phyloP scores from a whole-genome alignment of 1,140 invertebrate species.

The Palaemon carinicauda region DNA sequence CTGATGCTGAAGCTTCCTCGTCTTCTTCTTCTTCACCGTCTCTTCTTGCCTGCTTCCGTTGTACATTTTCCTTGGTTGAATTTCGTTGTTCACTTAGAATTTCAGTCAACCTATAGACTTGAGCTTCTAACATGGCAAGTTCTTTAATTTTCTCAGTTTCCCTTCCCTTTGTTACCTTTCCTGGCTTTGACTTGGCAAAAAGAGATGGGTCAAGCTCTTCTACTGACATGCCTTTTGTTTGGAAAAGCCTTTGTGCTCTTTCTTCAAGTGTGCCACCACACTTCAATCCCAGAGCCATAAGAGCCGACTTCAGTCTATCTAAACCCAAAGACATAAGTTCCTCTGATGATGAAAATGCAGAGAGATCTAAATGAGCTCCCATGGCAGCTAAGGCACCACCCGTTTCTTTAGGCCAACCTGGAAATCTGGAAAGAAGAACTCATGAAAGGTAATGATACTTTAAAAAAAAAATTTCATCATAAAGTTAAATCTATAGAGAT shows the following conservation, averaged over 20 bases:
- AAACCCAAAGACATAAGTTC: slow-evolving; percentile 95
- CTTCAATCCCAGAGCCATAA: slow-evolving; percentile 97
- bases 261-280: slow-evolving; percentile 98
- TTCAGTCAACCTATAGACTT: slow-evolving; percentile 76
- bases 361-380: slow-evolving; percentile 95
- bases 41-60: slow-evolving; percentile 95
- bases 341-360: slow-evolving; percentile 93
- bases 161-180: slow-evolving; percentile 72
- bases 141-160: slow-evolving; percentile 70
- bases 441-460: background rate
- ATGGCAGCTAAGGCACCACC: slow-evolving; percentile 90
- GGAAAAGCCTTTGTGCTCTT: slow-evolving; percentile 92
- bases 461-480: background rate
- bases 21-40: slow-evolving; percentile 95
- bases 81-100: slow-evolving; percentile 83
- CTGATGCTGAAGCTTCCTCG: slow-evolving; percentile 85
- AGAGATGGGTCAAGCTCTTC: slow-evolving; percentile 84
- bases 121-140: slow-evolving; percentile 62
- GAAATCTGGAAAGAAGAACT: slow-evolving; percentile 41
- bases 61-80: slow-evolving; percentile 97
- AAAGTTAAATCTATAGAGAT: too few relatives aligned
- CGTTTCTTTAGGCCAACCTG: slow-evolving; percentile 83
- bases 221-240: slow-evolving; percentile 92
- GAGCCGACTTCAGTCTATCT: slow-evolving; percentile 95
- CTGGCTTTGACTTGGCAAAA: slow-evolving; percentile 83